phyloP scores from a whole-genome alignment of 2,888 invertebrate species.

The Nomada fucata region DNA sequence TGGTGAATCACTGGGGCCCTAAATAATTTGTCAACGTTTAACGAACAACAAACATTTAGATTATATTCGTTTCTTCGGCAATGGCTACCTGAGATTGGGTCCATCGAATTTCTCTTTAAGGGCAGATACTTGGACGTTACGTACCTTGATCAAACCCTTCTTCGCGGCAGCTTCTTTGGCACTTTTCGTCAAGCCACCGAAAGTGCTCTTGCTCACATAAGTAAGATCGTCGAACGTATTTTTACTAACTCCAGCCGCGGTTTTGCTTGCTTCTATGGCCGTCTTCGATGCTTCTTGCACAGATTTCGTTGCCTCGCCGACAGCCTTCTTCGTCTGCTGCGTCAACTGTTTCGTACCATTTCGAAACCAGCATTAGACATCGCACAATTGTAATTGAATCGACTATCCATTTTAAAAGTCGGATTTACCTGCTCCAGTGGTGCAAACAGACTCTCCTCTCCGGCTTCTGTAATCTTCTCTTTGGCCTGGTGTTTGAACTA shows the following conservation, averaged over 20 bases:
- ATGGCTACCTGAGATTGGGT: neutral
- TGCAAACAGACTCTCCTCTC: constrained; percentile 90
- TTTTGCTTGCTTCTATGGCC: constrained; percentile 94
- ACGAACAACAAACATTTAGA: neutral
- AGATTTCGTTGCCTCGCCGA: constrained; percentile 92
- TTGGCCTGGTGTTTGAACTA: constrained; percentile 88
- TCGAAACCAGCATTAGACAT: too few relatives aligned
- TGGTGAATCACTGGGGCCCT: constrained; percentile 85
- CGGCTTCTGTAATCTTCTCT: constrained; percentile 88
- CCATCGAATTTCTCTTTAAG: too few relatives aligned
- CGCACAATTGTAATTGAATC: neutral
- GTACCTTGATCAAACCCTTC: constrained; percentile 92
- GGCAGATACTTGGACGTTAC: neutral
- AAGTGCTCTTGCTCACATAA: constrained; percentile 94
- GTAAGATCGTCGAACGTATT: constrained; percentile 95
- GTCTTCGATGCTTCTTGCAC: constrained; percentile 94
- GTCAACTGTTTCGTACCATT: constrained; percentile 88
- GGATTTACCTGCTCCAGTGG: constrained; percentile 91
- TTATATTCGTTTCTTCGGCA: neutral
- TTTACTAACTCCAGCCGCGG: constrained; percentile 94
- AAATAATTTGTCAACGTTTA: constrained; percentile 25
- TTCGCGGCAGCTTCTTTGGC: constrained; percentile 95
- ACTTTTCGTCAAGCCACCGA: constrained; percentile 95
- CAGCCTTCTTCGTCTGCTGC: constrained; percentile 94
- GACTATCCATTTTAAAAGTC: neutral